A percentile compares a stretch with the other conserved stretches of the same genome.
phyloP scores from a whole-genome alignment of 2,888 invertebrate genomes.

The Caenorhabditis angaria region DNA sequence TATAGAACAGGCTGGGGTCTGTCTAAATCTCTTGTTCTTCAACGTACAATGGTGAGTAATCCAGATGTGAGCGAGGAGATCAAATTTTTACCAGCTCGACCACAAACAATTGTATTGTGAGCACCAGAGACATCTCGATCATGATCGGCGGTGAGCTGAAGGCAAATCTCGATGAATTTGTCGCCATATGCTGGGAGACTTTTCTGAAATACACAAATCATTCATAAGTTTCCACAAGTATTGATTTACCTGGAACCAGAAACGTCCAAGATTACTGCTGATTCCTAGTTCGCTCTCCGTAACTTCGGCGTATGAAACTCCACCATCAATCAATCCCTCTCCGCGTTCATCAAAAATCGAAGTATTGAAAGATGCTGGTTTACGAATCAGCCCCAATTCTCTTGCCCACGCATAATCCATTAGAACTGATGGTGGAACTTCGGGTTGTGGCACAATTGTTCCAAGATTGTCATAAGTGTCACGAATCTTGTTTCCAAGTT shows the following conservation, averaged over 20 bases:
- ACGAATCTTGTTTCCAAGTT: constrained; percentile 79
- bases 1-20: too few species aligned
- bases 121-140: constrained; percentile 95
- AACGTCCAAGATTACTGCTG: constrained; percentile 92
- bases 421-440: constrained; percentile 97
- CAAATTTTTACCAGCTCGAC: constrained; percentile 94
- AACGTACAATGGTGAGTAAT: constrained; percentile 78
- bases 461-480: constrained; percentile 79
- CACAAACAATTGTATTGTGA: constrained; percentile 82
- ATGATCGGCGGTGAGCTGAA: constrained; percentile 98
- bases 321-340: constrained; percentile 82
- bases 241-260: constrained; percentile 99
- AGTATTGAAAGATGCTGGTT: constrained; percentile 99
- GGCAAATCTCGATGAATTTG: constrained; percentile 97
- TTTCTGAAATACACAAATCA: constrained; percentile 50
- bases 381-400: constrained; percentile 94
- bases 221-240: not conserved
- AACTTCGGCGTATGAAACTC: constrained; percentile 83
- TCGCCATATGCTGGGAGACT: constrained; percentile 87
- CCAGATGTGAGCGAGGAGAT: constrained; percentile 95
- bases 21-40: not conserved
- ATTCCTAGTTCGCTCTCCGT: constrained; percentile 94
- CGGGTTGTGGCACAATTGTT: constrained; percentile 85
- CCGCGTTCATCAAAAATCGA: constrained; percentile 99
- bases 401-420: constrained; percentile 99